Evolutionary conservation across 2,113 vertebrate species (phyloP).

Genomic region (Peromyscus californicus): DNA sequence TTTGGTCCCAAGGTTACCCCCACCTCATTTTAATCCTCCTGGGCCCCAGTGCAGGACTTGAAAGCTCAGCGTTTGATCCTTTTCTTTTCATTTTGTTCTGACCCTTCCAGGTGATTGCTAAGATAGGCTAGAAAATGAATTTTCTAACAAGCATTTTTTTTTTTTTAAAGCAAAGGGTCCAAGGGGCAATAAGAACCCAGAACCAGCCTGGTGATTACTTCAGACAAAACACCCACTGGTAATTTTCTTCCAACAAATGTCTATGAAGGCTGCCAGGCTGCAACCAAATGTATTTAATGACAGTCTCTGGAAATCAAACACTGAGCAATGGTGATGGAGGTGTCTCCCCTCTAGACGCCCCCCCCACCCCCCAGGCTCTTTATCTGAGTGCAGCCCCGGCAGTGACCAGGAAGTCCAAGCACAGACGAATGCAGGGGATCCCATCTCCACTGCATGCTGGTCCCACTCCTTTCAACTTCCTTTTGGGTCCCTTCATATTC

Average conservation of each 20-base stretch:
- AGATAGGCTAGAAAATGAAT: constrained; percentile 55
- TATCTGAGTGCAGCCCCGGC: not conserved
- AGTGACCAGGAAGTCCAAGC: constrained; percentile 71
- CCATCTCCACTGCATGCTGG: constrained; percentile 71
- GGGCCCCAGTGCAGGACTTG: not conserved
- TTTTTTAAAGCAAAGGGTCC: constrained; percentile 38
- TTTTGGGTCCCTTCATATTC: constrained; percentile 68
- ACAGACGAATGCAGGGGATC: constrained; percentile 78
- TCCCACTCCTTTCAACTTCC: constrained; percentile 67
- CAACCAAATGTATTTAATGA: constrained; percentile 86
- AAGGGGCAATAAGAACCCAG: constrained; percentile 19
- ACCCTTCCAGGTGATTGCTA: not conserved
- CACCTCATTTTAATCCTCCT: not conserved
- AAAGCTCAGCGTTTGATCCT: not conserved
- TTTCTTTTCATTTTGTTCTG: not conserved
- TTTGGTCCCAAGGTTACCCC: not conserved
- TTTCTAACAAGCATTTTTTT: constrained; percentile 55
- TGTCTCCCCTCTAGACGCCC: constrained; percentile 40
- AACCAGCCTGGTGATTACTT: constrained; percentile 36
- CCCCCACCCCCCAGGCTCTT: constrained; percentile 44
- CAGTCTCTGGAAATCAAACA: constrained; percentile 82
- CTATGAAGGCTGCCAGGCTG: constrained; percentile 79
- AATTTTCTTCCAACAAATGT: constrained; percentile 83
- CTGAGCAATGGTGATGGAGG: constrained; percentile 79
- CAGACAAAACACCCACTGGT: constrained; percentile 81